A percentile compares a stretch with the other conserved stretches of the same genome.
These are phyloP conservation scores for Ceyx margarethae DNA, from an alignment of 2,113 vertebrate species.

Conservation along the genomic window DNA sequence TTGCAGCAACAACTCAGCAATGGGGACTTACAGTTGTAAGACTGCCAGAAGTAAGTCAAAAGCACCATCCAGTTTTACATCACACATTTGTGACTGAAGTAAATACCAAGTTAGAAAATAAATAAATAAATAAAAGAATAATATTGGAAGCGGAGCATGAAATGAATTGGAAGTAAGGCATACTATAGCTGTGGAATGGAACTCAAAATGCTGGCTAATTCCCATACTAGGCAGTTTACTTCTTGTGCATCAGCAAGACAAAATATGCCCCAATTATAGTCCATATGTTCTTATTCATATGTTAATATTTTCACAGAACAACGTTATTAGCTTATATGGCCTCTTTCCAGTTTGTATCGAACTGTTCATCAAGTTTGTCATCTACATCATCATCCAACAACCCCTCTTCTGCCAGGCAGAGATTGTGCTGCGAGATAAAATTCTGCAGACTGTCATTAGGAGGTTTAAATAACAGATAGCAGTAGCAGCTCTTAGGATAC, in stretches of 20 bases:
- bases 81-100: background rate
- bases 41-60: background rate
- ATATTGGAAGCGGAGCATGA: background rate
- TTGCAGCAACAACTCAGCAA: too few relatives aligned
- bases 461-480: constrained; percentile 26
- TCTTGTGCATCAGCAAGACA: background rate
- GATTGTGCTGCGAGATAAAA: constrained; percentile 53
- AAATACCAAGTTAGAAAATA: background rate
- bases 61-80: background rate
- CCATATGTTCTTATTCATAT: background rate
- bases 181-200: background rate
- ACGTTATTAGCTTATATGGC: background rate
- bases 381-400: constrained; percentile 40
- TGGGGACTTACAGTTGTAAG: background rate
- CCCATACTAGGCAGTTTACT: background rate
- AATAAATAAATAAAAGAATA: background rate
- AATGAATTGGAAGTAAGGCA: background rate
- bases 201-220: background rate
- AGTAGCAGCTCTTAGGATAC: background rate
- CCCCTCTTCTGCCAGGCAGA: constrained; percentile 34
- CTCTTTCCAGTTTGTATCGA: constrained; percentile 6
- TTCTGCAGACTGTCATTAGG: background rate
- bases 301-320: background rate
- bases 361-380: constrained; percentile 28
- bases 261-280: background rate